phyloP scores from a whole-genome alignment of 2,113 vertebrate genomes.

The Varanus salvator region DNA sequence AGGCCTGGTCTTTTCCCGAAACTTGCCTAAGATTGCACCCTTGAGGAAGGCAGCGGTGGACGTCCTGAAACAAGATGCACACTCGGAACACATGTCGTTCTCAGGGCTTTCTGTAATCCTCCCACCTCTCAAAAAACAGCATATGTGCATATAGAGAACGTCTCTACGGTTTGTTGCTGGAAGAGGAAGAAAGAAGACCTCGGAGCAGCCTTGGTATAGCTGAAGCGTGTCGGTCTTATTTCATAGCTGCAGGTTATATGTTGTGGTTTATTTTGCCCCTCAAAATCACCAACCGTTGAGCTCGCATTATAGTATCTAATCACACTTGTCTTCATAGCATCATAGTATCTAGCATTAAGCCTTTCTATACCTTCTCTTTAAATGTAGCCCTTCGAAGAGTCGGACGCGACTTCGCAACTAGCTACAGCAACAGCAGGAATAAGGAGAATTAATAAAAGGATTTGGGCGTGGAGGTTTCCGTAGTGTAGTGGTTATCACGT shows the following conservation, averaged over 20 bases:
- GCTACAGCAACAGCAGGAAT: no score
- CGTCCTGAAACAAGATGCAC: not conserved
- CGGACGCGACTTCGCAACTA: no score
- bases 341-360: not conserved
- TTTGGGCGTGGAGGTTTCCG: not conserved
- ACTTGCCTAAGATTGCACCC: no score
- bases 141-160: not conserved
- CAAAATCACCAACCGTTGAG: not conserved
- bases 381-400: no score
- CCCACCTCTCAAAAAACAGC: not conserved
- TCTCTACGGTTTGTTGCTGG: not conserved
- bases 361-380: not conserved
- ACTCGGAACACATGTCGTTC: not conserved
- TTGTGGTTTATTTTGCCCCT: no score
- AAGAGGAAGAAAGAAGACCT: not conserved
- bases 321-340: not conserved
- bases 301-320: not conserved
- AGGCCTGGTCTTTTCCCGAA: no score
- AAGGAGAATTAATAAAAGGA: accelerated
- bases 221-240: not conserved
- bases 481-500: slow-evolving; percentile 51
- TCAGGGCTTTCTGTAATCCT: not conserved
- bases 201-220: not conserved
- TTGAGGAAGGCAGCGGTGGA: not conserved
- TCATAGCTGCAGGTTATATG: no score